These are phyloP conservation scores for Varanus salvator DNA, from an alignment of 2,113 vertebrate species.

Conservation along the genomic window DNA sequence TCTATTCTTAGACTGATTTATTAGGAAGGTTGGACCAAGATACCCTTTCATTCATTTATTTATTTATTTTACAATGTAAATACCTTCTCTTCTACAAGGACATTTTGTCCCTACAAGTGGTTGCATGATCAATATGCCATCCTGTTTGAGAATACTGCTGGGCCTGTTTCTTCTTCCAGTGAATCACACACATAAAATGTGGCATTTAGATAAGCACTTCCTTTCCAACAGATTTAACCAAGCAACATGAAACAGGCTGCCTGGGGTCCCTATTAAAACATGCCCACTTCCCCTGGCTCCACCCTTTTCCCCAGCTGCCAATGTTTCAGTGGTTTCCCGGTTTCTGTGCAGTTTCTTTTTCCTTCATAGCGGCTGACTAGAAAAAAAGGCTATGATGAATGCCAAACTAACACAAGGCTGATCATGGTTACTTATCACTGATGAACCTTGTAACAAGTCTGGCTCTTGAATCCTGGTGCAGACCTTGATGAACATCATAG, in stretches of 20 bases:
- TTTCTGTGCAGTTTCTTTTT: neutral
- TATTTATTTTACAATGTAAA: conserved; percentile 27
- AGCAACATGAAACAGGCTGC: neutral
- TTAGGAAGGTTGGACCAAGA: conserved; percentile 53
- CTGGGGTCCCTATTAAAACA: too few species aligned
- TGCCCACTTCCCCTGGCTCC: too few species aligned
- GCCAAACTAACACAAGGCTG: neutral
- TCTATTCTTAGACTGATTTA: conserved; percentile 75
- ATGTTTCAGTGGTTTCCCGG: too few species aligned
- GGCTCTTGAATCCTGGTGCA: neutral
- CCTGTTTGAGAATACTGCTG: neutral
- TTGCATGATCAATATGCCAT: neutral
- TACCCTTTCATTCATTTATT: neutral
- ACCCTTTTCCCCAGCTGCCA: too few species aligned
- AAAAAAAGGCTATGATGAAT: neutral
- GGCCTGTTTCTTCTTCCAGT: neutral
- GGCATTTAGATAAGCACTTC: neutral
- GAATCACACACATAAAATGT: neutral
- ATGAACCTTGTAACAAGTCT: neutral
- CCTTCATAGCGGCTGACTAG: neutral
- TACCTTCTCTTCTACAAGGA: conserved; percentile 17
- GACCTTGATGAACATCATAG: neutral
- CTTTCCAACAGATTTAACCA: neutral
- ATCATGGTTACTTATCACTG: neutral
- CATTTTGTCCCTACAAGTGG: neutral